Evolutionary conservation across 2,888 invertebrate genomes (phyloP).

Genomic region (Macrostomum cliftonense): DNA sequence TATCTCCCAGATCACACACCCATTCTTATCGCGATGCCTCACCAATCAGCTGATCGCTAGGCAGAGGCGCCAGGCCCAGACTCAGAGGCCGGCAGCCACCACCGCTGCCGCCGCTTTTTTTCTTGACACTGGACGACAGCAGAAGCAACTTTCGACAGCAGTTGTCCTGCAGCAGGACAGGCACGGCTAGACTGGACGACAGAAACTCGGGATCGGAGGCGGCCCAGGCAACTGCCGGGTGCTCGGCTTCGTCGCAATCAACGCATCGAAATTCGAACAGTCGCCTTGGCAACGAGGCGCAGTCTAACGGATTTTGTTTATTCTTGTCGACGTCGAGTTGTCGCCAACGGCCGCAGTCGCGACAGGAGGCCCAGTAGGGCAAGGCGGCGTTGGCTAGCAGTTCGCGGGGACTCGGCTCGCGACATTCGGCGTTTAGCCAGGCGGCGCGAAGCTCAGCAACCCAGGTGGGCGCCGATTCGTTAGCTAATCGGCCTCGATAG

Average conservation of each 20-base stretch:
- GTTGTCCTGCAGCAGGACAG: neutral
- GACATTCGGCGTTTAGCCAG: constrained; percentile 1
- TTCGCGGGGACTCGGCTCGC: constrained; percentile 5
- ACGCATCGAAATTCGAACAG: neutral
- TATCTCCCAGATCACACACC: too few relatives aligned
- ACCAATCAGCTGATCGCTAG: too few relatives aligned
- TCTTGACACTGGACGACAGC: neutral
- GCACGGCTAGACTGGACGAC: neutral
- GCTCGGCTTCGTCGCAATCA: constrained; percentile 7
- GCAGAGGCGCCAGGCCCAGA: too few relatives aligned
- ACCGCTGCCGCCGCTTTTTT: too few relatives aligned
- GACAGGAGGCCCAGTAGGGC: too few relatives aligned
- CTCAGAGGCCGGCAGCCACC: too few relatives aligned
- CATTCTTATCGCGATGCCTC: too few relatives aligned
- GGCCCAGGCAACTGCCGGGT: neutral
- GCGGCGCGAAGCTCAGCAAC: neutral
- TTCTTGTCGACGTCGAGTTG: neutral
- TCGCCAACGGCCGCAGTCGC: too few relatives aligned
- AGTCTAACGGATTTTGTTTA: too few relatives aligned
- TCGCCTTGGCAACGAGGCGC: neutral
- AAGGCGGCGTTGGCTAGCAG: constrained; percentile 8
- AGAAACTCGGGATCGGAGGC: neutral
- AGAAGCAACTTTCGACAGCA: neutral
- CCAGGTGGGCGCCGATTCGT: too few relatives aligned
- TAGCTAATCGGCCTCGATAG: constrained; percentile 22